Conservation (phyloP, 2,113 vertebrate genomes). For the Bettongia penicillata region DNA sequence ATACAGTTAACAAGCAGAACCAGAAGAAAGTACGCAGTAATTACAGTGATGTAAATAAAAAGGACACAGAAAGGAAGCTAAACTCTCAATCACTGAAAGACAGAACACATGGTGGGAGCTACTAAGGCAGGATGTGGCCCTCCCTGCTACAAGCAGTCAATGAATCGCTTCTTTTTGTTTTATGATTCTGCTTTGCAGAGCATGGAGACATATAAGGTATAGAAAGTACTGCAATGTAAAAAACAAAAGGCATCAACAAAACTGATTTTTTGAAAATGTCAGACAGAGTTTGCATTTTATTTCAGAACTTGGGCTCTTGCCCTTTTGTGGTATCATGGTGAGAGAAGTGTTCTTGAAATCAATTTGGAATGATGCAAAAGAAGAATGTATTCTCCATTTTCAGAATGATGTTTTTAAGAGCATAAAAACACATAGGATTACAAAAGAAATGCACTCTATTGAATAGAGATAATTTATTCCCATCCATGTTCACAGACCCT, state of each 20-base stretch:
- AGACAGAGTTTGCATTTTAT: background rate
- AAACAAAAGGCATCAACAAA: background rate
- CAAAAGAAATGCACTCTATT: too few species aligned
- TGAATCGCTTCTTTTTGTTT: too few species aligned
- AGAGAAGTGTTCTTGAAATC: background rate
- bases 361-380: background rate
- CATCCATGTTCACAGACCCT: too few species aligned
- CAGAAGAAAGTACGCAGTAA: background rate
- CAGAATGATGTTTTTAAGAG: background rate
- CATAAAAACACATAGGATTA: too few species aligned
- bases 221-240: background rate
- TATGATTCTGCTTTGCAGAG: background rate
- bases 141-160: background rate
- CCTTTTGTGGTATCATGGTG: background rate
- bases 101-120: background rate
- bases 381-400: background rate
- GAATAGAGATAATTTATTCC: too few species aligned
- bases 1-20: background rate
- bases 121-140: too few species aligned
- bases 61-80: background rate
- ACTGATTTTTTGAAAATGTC: background rate
- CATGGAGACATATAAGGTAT: background rate
- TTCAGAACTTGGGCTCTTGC: background rate
- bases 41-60: background rate
- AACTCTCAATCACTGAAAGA: background rate